Percentiles rank a stretch among this genome's conserved stretches.
phyloP scores from a whole-genome alignment of 2,888 invertebrate species.

The Hoplodrina ambigua region DNA sequence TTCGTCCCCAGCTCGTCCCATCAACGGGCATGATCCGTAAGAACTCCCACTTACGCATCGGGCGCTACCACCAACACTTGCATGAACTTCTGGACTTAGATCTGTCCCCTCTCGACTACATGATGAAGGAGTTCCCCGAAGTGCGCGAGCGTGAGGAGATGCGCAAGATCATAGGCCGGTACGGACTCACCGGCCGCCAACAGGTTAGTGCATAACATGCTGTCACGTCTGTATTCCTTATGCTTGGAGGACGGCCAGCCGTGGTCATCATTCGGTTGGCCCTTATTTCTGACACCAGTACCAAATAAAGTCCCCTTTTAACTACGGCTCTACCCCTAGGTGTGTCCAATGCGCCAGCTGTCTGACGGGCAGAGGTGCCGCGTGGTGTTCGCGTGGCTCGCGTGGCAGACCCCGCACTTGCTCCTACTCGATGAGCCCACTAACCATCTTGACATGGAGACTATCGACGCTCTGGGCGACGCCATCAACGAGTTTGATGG shows the following conservation, averaged over 20 bases:
- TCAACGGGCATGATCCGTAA: slow-evolving; percentile 99
- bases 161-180: slow-evolving; percentile 99
- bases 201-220: slow-evolving; percentile 90
- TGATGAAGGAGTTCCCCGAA: slow-evolving; percentile 99
- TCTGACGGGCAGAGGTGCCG: slow-evolving; percentile 99
- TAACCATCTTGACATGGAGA: slow-evolving; percentile 99
- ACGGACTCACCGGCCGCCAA: slow-evolving; percentile 98
- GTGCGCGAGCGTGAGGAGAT: slow-evolving; percentile 99
- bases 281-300: no score
- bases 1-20: slow-evolving; percentile 93
- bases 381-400: slow-evolving; percentile 99
- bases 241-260: no score
- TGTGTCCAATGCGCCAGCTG: slow-evolving; percentile 97
- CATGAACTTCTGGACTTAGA: slow-evolving; percentile 98
- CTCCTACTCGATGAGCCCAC: slow-evolving; percentile 96
- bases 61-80: slow-evolving; percentile 99
- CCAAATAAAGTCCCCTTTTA: neutral
- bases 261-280: no score
- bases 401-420: slow-evolving; percentile 99
- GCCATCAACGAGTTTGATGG: slow-evolving; percentile 99
- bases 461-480: slow-evolving; percentile 99
- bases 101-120: slow-evolving; percentile 98
- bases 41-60: slow-evolving; percentile 99
- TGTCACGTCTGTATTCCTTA: no score
- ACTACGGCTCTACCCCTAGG: slow-evolving; percentile 82